Conservation (phyloP, 2,888 invertebrate species). For the Lomographa bimaculata region DNA sequence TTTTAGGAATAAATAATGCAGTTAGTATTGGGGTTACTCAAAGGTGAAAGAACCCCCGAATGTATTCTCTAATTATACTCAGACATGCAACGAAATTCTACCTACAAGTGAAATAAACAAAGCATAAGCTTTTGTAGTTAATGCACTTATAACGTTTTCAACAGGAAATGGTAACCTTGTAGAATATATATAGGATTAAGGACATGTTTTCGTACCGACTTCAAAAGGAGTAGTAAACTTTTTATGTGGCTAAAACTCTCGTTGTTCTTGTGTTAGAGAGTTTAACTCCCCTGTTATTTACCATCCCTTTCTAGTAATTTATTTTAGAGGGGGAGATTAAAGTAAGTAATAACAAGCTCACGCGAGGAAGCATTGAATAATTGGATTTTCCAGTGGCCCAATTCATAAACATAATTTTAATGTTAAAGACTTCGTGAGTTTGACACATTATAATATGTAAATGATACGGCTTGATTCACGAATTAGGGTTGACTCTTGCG, state of each 20-base stretch:
- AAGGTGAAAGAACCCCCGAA: conserved; percentile 13
- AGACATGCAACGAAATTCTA: conserved; percentile 12
- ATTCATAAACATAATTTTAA: too few relatives aligned
- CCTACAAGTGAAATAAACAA: conserved; percentile 6
- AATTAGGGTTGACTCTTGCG: too few relatives aligned
- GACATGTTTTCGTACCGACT: conserved; percentile 9
- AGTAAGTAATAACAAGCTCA: conserved; percentile 30
- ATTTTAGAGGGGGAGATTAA: conserved; percentile 42
- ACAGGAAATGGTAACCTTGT: conserved; percentile 10
- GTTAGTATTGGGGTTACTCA: conserved; percentile 6
- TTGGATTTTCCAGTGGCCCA: conserved; percentile 31
- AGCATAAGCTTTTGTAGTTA: conserved; percentile 4
- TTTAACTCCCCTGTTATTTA: conserved; percentile 23
- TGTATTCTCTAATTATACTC: conserved; percentile 12
- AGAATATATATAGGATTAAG: conserved; percentile 11
- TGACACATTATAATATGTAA: too few relatives aligned
- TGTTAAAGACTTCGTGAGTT: too few relatives aligned
- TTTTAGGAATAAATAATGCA: conserved; percentile 11
- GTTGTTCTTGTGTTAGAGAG: conserved; percentile 7
- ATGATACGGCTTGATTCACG: too few relatives aligned
- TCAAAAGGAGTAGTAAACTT: conserved; percentile 18
- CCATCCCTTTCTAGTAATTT: conserved; percentile 43
- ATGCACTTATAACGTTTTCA: conserved; percentile 11
- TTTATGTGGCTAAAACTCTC: conserved; percentile 9
- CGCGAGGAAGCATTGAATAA: conserved; percentile 34